Evolutionary conservation across 2,113 vertebrate genomes (phyloP).

Genomic region (Bos taurus): ARS-UCD2.0 NC_037345.1:33678001-33678500

Average conservation of each 20-base stretch:
- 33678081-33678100: constrained; percentile 61
- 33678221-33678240: not conserved
- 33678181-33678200: constrained; percentile 38
- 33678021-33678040: constrained; percentile 44
- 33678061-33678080: constrained; percentile 64
- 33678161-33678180: constrained; percentile 68
- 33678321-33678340: not conserved
- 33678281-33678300: not conserved
- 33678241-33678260: not conserved
- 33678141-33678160: constrained; percentile 58
- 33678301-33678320: not conserved
- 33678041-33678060: constrained; percentile 56
- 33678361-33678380: not conserved
- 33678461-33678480: not conserved
- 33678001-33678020: constrained; percentile 20
- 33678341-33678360: not conserved
- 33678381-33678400: not conserved
- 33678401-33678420: not conserved
- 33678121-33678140: constrained; percentile 73
- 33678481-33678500: not conserved
- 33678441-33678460: not conserved
- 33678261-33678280: not conserved
- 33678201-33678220: constrained; percentile 13
- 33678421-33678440: not conserved
- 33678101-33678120: constrained; percentile 72